Conservation (phyloP, 1,140 invertebrate genomes). For the Hestina assimilis region DNA sequence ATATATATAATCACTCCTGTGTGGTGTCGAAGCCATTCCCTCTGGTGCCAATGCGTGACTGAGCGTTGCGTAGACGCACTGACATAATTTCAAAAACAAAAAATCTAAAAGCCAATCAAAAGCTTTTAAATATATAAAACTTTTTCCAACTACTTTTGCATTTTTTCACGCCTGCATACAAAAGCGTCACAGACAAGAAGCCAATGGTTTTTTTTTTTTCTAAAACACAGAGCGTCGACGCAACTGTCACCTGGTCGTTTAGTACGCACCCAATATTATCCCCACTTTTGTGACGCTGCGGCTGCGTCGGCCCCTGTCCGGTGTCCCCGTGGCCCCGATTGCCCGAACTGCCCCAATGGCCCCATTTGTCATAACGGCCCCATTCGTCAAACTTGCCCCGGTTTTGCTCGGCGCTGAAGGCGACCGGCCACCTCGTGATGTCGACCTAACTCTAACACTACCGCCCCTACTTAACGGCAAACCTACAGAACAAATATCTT, state of each 20-base stretch:
- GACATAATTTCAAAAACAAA: conserved; percentile 34
- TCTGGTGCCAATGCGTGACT: conserved; percentile 56
- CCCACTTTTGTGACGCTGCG: conserved; percentile 75
- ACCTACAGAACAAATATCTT: conserved; percentile 70
- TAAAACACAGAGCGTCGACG: conserved; percentile 69
- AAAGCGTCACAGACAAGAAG: conserved; percentile 20
- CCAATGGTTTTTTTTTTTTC: conserved; percentile 2
- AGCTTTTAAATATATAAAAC: conserved; percentile 1
- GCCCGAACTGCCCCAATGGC: conserved; percentile 39
- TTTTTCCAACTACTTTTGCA: conserved; percentile 1
- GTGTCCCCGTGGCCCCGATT: conserved; percentile 44
- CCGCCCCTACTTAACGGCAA: conserved; percentile 74
- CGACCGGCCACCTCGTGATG: conserved; percentile 67
- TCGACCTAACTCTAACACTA: conserved; percentile 76
- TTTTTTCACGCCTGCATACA: background rate
- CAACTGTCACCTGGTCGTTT: conserved; percentile 59
- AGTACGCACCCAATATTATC: conserved; percentile 77
- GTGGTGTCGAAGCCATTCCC: conserved; percentile 61
- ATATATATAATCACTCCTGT: conserved; percentile 47
- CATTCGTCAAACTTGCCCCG: conserved; percentile 29
- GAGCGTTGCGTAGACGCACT: conserved; percentile 71
- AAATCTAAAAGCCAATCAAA: conserved; percentile 23
- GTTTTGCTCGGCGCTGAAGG: conserved; percentile 65
- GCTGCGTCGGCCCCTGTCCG: conserved; percentile 65
- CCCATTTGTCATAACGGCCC: conserved; percentile 26